phyloP scores from a whole-genome alignment of 2,888 invertebrate species.

The Cordilura impudica region DNA sequence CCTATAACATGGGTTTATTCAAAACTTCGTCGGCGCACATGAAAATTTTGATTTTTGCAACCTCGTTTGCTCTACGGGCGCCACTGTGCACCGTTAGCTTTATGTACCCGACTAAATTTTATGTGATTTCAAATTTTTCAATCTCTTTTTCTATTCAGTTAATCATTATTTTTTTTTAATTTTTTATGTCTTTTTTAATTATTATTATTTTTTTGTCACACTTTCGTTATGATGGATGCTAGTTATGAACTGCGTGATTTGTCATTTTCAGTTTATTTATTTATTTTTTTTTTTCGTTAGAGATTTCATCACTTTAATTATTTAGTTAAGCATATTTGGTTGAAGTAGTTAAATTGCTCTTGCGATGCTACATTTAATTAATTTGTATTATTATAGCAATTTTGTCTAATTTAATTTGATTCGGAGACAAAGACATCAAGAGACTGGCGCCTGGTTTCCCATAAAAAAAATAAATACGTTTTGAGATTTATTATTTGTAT shows the following conservation, averaged over 20 bases:
- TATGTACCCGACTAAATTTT: no score
- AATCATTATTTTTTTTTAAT: slow-evolving; percentile 10
- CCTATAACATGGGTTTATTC: no score
- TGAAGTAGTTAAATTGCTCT: slow-evolving; percentile 1
- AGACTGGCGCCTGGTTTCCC: slow-evolving; percentile 40
- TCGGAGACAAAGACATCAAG: slow-evolving; percentile 35
- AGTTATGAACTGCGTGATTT: slow-evolving; percentile 63
- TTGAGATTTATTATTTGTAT: slow-evolving; percentile 40
- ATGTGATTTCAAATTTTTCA: no score
- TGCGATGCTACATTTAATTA: slow-evolving; percentile 41
- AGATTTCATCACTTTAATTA: slow-evolving; percentile 40
- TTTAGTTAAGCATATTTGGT: slow-evolving; percentile 8
- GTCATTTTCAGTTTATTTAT: slow-evolving; percentile 44
- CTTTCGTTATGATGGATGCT: slow-evolving; percentile 51
- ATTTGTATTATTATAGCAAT: slow-evolving; percentile 60
- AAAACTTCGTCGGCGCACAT: no score
- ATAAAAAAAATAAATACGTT: slow-evolving; percentile 16
- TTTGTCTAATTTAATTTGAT: slow-evolving; percentile 60
- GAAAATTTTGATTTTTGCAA: no score
- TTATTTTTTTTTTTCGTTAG: slow-evolving; percentile 12
- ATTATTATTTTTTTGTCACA: not conserved
- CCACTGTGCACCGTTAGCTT: no score
- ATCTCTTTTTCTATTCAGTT: not conserved
- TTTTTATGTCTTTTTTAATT: slow-evolving; percentile 5
- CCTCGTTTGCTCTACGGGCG: no score